Percentiles rank a stretch among this genome's conserved stretches.
phyloP scores from a whole-genome alignment of 2,797 vertebrate genomes.

The Garrulus glandarius region DNA sequence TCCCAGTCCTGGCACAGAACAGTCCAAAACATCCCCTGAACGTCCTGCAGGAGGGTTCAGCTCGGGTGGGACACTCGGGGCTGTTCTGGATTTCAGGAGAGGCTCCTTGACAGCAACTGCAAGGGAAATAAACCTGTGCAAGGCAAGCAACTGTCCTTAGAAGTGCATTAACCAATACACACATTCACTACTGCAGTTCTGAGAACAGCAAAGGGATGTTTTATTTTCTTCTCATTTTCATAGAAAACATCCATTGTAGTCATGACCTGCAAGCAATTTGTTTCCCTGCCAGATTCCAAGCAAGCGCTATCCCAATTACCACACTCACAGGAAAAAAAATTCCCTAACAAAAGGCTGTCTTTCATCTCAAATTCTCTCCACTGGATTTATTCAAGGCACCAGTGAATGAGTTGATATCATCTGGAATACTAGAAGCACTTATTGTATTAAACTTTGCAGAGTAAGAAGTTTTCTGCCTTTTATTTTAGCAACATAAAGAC shows the following conservation, averaged over 20 bases:
- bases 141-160: background rate
- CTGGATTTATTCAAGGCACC: background rate
- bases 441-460: background rate
- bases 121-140: too few species aligned
- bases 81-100: background rate
- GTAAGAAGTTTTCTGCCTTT: background rate
- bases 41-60: background rate
- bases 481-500: background rate
- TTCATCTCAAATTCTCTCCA: background rate
- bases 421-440: background rate
- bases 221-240: background rate
- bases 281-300: background rate
- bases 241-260: background rate
- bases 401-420: background rate
- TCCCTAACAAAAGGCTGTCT: background rate
- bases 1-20: background rate
- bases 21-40: accelerated
- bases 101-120: background rate
- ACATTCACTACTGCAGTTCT: background rate
- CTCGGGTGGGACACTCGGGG: accelerated
- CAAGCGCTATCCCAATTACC: background rate
- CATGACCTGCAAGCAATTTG: background rate
- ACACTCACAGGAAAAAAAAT: background rate
- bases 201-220: background rate
- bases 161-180: background rate